Percentiles rank a stretch among this genome's conserved stretches.
Conservation (phyloP, 2,797 vertebrate species). For the Peromyscus aztecus region DNA sequence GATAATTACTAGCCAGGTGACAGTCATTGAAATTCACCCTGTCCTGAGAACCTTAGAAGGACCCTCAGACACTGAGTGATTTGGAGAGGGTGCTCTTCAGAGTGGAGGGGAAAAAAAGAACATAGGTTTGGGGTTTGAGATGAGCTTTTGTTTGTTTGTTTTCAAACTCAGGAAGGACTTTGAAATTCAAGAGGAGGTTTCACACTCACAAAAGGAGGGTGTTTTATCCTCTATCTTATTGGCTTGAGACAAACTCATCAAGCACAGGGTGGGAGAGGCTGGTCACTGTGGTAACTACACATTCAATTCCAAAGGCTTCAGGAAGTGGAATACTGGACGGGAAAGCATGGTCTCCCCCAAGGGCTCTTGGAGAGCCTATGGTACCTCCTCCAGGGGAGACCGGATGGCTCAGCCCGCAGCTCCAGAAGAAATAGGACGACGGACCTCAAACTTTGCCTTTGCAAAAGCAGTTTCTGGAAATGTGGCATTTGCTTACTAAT, state of each 20-base stretch:
- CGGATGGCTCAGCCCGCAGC: neutral
- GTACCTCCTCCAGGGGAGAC: neutral
- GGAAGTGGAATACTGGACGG: constrained; percentile 9
- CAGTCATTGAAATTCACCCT: constrained; percentile 83
- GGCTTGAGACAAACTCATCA: constrained; percentile 50
- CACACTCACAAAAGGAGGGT: constrained; percentile 50
- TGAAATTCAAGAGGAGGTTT: constrained; percentile 49
- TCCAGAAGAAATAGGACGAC: constrained; percentile 61
- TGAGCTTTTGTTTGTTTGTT: neutral
- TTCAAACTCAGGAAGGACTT: constrained; percentile 42
- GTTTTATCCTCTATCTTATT: constrained; percentile 9
- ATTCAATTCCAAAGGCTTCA: constrained; percentile 70
- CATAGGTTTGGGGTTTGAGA: constrained; percentile 36
- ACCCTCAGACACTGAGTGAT: constrained; percentile 66
- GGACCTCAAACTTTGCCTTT: constrained; percentile 82
- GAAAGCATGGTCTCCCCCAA: neutral
- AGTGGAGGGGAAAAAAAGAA: neutral
- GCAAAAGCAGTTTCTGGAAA: constrained; percentile 50
- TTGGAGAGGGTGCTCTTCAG: constrained; percentile 58
- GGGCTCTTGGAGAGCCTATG: neutral
- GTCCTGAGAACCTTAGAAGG: constrained; percentile 71
- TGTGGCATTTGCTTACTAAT: neutral
- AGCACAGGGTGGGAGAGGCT: constrained; percentile 15
- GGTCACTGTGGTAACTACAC: constrained; percentile 67
- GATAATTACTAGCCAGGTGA: constrained; percentile 85